phyloP scores from a whole-genome alignment of 2,113 vertebrate species.

The Lophochroa leadbeateri region DNA sequence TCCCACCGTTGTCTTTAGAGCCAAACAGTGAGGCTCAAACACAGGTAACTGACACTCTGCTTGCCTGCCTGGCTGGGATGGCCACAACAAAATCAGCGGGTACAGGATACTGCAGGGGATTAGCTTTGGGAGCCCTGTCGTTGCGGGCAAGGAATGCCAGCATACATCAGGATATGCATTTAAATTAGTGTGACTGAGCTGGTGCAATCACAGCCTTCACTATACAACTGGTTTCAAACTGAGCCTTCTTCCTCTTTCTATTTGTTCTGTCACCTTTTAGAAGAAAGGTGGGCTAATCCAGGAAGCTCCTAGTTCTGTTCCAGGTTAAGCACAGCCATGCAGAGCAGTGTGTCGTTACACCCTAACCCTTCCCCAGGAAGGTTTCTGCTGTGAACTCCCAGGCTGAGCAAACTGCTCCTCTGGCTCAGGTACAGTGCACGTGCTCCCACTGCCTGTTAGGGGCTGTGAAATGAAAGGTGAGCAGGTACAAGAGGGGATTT shows the following conservation, averaged over 20 bases:
- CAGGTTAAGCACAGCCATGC: not conserved
- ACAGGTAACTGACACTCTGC: not conserved
- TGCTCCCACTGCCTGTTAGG: not conserved
- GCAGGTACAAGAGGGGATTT: not conserved
- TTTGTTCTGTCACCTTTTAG: not conserved
- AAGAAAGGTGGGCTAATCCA: not conserved
- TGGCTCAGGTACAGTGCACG: rapidly evolving
- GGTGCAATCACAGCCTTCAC: not conserved
- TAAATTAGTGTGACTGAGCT: not conserved
- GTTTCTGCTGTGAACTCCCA: not conserved
- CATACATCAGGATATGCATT: not conserved
- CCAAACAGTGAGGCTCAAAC: not conserved
- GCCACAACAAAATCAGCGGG: not conserved
- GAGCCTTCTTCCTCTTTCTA: not conserved
- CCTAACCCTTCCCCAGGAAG: not conserved
- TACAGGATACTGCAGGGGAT: not conserved
- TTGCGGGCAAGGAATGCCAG: not conserved
- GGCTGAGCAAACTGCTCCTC: not conserved
- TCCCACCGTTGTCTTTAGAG: not conserved
- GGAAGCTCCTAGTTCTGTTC: not conserved
- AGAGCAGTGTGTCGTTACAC: not conserved
- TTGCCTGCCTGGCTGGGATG: not conserved
- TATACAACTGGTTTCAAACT: not conserved
- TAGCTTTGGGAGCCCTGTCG: not conserved
- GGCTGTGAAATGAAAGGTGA: not conserved